Percentiles rank a stretch among this genome's conserved stretches.
Conservation (phyloP, 23 tunicate species). For the Diplosoma virens region DNA sequence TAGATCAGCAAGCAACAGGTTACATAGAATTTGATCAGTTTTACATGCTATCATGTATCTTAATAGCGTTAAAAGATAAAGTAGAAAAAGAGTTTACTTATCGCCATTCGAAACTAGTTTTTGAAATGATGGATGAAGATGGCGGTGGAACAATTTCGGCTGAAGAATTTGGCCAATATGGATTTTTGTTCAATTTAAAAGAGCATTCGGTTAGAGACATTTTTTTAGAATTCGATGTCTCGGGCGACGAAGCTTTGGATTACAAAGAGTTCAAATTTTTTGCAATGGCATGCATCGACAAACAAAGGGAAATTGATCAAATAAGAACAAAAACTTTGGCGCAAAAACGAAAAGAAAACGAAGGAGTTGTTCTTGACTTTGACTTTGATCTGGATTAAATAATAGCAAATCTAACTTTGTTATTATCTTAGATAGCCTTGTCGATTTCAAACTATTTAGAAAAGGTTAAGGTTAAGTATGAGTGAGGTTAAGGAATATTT, state of each 20-base stretch:
- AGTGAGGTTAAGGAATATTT: too few species aligned
- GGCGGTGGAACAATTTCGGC: conserved; percentile 96
- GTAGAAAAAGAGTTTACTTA: conserved; percentile 89
- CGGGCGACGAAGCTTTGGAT: conserved; percentile 94
- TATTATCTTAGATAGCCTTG: too few species aligned
- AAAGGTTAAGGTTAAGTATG: too few species aligned
- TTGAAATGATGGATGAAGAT: conserved; percentile 98
- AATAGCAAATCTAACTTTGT: too few species aligned
- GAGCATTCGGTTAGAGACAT: conserved; percentile 90
- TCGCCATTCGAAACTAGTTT: conserved; percentile 91
- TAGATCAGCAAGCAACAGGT: conserved; percentile 81
- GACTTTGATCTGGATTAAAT: conserved; percentile 11
- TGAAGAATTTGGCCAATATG: conserved; percentile 87
- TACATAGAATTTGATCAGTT: conserved; percentile 81
- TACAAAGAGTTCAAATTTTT: conserved; percentile 95
- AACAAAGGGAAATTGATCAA: conserved; percentile 71
- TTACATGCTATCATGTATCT: conserved; percentile 68
- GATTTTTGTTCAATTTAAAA: conserved; percentile 90
- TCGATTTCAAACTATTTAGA: too few species aligned
- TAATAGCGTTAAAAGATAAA: conserved; percentile 82
- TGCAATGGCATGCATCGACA: conserved; percentile 96
- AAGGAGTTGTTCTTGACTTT: neutral
- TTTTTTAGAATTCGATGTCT: conserved; percentile 89
- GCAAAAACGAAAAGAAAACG: conserved; percentile 11
- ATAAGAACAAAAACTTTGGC: conserved; percentile 57